Evolutionary conservation across 2,797 vertebrate genomes (phyloP).

Genomic region (Microcaecilia unicolor): DNA sequence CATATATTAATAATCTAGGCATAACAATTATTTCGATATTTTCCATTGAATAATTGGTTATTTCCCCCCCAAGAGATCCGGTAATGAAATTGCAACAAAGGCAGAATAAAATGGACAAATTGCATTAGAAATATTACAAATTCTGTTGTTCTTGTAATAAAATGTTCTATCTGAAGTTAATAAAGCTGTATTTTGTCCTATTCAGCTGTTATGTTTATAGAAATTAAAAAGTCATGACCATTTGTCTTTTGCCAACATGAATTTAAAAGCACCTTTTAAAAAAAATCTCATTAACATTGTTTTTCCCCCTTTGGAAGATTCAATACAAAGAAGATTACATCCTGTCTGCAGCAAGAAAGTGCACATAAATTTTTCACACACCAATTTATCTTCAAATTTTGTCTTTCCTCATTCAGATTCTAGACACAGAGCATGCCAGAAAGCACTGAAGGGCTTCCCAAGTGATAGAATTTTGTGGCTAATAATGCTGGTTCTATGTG

Average conservation of each 20-base stretch:
- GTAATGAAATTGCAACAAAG: too few relatives aligned
- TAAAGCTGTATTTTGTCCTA: slow-evolving; percentile 56
- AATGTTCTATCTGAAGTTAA: slow-evolving; percentile 43
- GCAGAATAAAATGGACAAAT: too few relatives aligned
- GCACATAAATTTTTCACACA: slow-evolving; percentile 79
- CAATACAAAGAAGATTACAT: slow-evolving; percentile 63
- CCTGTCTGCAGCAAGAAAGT: slow-evolving; percentile 48
- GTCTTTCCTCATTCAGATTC: slow-evolving; percentile 53
- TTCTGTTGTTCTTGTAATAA: slow-evolving; percentile 44
- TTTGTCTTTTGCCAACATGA: slow-evolving; percentile 60
- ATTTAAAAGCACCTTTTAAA: slow-evolving; percentile 58
- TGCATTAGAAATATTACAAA: too few relatives aligned
- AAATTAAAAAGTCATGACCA: slow-evolving; percentile 60
- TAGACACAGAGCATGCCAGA: slow-evolving; percentile 34
- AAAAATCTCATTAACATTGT: slow-evolving; percentile 59
- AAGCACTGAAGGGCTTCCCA: slow-evolving; percentile 34
- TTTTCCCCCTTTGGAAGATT: slow-evolving; percentile 38
- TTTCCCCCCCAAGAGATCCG: too few relatives aligned
- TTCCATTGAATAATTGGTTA: too few relatives aligned
- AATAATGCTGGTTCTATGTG: slow-evolving; percentile 8
- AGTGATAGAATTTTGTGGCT: slow-evolving; percentile 24
- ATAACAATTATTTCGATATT: too few relatives aligned
- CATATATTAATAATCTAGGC: too few relatives aligned
- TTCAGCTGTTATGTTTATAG: slow-evolving; percentile 53
- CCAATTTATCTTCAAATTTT: slow-evolving; percentile 72